Evolutionary conservation across 1,140 invertebrate genomes (phyloP).

Genomic region (Euglossa dilemma): DNA sequence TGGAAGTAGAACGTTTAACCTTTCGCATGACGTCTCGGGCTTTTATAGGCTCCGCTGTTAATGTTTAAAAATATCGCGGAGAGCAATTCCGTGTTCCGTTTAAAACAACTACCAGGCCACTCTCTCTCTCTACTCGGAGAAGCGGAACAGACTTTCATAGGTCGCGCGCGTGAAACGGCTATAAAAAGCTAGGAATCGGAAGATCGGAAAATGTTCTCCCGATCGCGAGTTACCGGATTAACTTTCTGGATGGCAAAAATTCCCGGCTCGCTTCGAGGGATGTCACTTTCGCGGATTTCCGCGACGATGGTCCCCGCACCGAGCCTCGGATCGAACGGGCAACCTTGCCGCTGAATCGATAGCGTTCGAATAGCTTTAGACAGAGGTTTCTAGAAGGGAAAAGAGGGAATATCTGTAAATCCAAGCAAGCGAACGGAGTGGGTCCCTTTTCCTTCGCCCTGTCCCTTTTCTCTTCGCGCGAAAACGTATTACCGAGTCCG

Average conservation of each 20-base stretch:
- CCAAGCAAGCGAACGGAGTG: not conserved
- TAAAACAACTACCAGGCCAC: constrained; percentile 2
- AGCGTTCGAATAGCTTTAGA: too few species aligned
- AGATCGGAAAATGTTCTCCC: not conserved
- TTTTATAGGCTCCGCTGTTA: not conserved
- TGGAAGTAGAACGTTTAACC: not conserved
- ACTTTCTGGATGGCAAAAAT: not conserved
- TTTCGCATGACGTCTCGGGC: not conserved
- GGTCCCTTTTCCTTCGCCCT: not conserved
- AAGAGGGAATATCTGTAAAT: not conserved
- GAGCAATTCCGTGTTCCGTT: constrained; percentile 1
- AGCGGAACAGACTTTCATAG: not conserved
- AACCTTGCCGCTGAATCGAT: too few species aligned
- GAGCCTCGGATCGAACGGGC: too few species aligned
- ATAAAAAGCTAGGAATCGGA: not conserved
- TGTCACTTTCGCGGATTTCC: too few species aligned
- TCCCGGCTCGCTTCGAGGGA: too few species aligned
- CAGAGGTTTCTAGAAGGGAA: not conserved
- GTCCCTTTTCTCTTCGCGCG: not conserved
- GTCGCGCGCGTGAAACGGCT: not conserved
- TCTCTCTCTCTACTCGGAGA: not conserved
- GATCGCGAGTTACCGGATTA: not conserved
- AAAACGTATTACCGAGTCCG: constrained; percentile 32
- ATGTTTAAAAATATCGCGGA: constrained; percentile 6
- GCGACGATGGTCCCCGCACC: too few species aligned